Evolutionary conservation across 2,797 vertebrate genomes (phyloP).

Genomic region (Merluccius polli): DNA sequence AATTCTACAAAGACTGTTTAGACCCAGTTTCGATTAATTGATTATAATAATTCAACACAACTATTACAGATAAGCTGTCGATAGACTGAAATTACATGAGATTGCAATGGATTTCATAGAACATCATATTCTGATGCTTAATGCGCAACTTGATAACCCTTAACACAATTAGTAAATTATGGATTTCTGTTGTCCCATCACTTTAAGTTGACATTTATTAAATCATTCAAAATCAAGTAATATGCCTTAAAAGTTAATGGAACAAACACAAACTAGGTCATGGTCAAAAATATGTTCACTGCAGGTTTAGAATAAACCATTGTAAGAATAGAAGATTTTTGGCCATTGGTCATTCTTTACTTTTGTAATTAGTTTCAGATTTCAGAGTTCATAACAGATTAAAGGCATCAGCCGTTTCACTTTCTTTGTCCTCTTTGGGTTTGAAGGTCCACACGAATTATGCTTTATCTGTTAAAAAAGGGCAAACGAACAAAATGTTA

Average conservation of each 20-base stretch:
- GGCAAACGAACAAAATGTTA: background rate
- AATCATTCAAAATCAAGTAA: background rate
- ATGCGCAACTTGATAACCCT: background rate
- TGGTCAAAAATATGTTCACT: background rate
- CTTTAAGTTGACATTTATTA: background rate
- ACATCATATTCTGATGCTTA: background rate
- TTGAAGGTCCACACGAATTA: constrained; percentile 1
- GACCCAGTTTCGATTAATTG: constrained; percentile 17
- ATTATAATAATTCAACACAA: background rate
- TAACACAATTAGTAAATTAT: background rate
- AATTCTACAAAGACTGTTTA: constrained; percentile 20
- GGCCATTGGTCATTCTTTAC: background rate
- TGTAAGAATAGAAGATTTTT: background rate
- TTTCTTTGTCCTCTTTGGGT: background rate
- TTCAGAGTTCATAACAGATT: background rate
- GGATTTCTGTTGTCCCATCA: background rate
- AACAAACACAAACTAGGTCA: background rate
- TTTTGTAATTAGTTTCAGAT: background rate
- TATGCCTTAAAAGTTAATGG: background rate
- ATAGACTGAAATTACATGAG: background rate
- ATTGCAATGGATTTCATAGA: background rate
- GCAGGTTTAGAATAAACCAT: background rate
- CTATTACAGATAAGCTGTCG: background rate
- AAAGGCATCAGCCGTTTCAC: background rate
- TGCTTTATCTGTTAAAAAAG: constrained; percentile 40